Conservation (phyloP, 2,113 vertebrate species). For the Phaetusa simplex region DNA sequence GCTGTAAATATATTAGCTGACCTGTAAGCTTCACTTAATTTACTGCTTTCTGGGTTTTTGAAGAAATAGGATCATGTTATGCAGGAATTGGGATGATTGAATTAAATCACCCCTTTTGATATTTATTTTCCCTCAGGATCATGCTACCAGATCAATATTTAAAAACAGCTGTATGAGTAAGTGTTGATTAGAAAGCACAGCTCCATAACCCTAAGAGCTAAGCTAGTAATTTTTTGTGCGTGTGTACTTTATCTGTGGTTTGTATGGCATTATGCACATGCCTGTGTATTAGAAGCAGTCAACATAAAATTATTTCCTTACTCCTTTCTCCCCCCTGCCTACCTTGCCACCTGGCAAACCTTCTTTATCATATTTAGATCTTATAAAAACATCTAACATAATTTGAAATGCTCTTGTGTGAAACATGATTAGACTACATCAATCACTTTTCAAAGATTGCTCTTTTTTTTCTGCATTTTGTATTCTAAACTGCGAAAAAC, state of each 20-base stretch:
- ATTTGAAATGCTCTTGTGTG: constrained; percentile 21
- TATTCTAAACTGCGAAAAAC: neutral
- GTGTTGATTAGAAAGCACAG: constrained; percentile 18
- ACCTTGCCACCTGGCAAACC: neutral
- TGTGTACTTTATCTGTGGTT: neutral
- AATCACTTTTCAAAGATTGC: neutral
- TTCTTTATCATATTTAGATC: neutral
- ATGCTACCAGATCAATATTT: constrained; percentile 31
- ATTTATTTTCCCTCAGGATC: neutral
- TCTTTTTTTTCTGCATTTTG: neutral
- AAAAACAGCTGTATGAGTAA: constrained; percentile 1
- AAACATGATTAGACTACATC: constrained; percentile 4
- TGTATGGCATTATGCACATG: neutral
- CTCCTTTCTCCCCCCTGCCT: neutral
- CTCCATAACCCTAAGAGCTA: neutral
- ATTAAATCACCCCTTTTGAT: constrained; percentile 37
- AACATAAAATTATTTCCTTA: neutral
- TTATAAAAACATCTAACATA: constrained; percentile 23
- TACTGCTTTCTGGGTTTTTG: constrained; percentile 9
- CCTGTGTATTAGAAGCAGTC: neutral
- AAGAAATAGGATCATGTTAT: constrained; percentile 34
- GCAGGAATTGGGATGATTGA: constrained; percentile 27
- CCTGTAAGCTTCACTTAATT: constrained; percentile 40
- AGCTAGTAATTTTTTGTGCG: neutral
- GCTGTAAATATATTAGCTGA: constrained; percentile 51